Evolutionary conservation across 2,888 invertebrate species (phyloP).

Genomic region (Mesochorus sp.): DNA sequence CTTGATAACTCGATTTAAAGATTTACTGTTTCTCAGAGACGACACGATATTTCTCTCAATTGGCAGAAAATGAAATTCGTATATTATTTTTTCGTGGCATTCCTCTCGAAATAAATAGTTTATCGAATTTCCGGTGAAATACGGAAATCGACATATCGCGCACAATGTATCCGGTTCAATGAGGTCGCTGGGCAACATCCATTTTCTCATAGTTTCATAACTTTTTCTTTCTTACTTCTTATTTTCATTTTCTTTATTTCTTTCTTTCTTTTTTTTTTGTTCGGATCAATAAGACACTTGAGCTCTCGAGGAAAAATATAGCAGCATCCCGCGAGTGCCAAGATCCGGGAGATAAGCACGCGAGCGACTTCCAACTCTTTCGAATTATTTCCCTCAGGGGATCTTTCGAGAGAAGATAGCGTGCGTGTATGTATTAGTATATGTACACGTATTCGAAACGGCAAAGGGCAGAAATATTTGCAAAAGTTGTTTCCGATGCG

Average conservation of each 20-base stretch:
- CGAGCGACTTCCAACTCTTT: conserved; percentile 60
- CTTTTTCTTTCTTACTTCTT: not conserved
- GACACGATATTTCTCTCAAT: too few relatives aligned
- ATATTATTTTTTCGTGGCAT: too few relatives aligned
- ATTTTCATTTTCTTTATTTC: not conserved
- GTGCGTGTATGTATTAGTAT: conserved; percentile 3
- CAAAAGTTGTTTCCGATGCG: conserved; percentile 22
- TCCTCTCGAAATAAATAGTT: not conserved
- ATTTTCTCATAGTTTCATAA: not conserved
- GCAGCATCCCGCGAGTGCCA: conserved; percentile 53
- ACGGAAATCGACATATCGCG: not conserved
- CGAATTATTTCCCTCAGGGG: conserved; percentile 57
- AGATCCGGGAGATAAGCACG: conserved; percentile 61
- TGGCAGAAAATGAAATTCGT: too few relatives aligned
- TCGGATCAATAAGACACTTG: conserved; percentile 44
- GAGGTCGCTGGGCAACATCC: not conserved
- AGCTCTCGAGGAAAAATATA: conserved; percentile 32
- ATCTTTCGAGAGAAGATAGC: conserved; percentile 23
- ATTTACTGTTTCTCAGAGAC: too few relatives aligned
- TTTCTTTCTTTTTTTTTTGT: conserved; percentile 19
- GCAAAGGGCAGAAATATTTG: conserved; percentile 32
- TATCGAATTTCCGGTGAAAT: not conserved
- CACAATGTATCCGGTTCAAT: not conserved
- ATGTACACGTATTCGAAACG: conserved; percentile 9
- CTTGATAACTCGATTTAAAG: too few relatives aligned